Percentiles rank a stretch among this genome's conserved stretches.
Conservation (phyloP, 2,888 invertebrate species). For the Andrena praecox region DNA sequence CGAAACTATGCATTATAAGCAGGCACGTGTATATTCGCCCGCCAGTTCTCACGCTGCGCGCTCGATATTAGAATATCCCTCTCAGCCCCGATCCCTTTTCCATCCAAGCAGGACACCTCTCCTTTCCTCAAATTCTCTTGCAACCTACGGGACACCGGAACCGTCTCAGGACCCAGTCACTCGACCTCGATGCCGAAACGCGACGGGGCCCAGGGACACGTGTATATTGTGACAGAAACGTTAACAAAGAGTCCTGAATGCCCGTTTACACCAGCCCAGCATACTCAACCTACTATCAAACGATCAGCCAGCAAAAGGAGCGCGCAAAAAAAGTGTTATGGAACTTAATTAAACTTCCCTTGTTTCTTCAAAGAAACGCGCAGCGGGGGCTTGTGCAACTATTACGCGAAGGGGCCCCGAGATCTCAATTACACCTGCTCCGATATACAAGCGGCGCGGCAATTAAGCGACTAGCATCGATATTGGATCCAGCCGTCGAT, state of each 20-base stretch:
- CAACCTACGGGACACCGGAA: slow-evolving; percentile 13
- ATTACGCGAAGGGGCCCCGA: slow-evolving; percentile 8
- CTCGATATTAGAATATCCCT: slow-evolving; percentile 7
- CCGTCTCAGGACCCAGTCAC: slow-evolving; percentile 17
- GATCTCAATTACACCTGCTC: slow-evolving; percentile 23
- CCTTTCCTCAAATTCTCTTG: slow-evolving; percentile 4
- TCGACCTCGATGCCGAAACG: not conserved
- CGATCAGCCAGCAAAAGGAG: too few species aligned
- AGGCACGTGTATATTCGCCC: slow-evolving; percentile 14
- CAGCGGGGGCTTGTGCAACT: not conserved
- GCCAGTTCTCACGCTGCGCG: slow-evolving; percentile 21
- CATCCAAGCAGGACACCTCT: not conserved
- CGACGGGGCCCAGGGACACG: slow-evolving; percentile 15
- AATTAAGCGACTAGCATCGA: not conserved
- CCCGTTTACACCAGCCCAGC: slow-evolving; percentile 4
- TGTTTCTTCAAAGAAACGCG: not conserved
- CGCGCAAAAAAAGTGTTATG: too few species aligned
- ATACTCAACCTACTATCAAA: not conserved
- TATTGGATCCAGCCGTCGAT: not conserved
- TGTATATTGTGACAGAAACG: not conserved
- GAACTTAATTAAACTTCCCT: slow-evolving; percentile 22
- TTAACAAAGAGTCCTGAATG: slow-evolving; percentile 24
- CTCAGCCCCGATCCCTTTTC: not conserved
- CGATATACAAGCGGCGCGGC: slow-evolving; percentile 19
- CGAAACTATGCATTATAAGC: slow-evolving; percentile 27